These are phyloP conservation scores for Caenorhabditis uteleia DNA, from an alignment of 2,888 invertebrate genomes.

Conservation along the genomic window DNA sequence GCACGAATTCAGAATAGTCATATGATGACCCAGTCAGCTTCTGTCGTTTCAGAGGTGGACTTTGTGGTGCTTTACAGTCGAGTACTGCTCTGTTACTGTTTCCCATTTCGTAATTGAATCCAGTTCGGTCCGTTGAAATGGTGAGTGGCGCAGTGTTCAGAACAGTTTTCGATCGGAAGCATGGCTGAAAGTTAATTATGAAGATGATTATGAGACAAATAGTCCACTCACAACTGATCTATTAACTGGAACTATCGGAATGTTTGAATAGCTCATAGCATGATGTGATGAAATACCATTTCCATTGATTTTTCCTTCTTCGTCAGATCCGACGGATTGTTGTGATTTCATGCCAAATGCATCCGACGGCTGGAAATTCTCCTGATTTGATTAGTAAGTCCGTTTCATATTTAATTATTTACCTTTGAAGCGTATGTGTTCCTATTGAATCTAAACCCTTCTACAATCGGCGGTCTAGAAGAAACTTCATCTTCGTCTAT, in stretches of 20 bases:
- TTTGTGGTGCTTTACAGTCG: constrained; percentile 13
- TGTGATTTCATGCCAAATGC: too few species aligned
- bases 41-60: constrained; percentile 41
- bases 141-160: constrained; percentile 16
- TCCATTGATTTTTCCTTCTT: constrained; percentile 15
- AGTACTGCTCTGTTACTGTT: constrained; percentile 21
- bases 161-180: constrained; percentile 33
- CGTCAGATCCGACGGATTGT: constrained; percentile 12
- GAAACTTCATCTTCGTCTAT: constrained; percentile 4
- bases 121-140: constrained; percentile 24
- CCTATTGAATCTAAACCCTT: constrained; percentile 48
- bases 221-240: too few species aligned
- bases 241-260: background rate
- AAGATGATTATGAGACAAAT: constrained; percentile 3
- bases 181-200: too few species aligned
- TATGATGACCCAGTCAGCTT: constrained; percentile 19
- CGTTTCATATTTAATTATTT: background rate
- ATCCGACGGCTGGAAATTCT: too few species aligned
- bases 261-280: too few species aligned
- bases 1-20: constrained; percentile 31
- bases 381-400: background rate
- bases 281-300: too few species aligned
- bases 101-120: constrained; percentile 43
- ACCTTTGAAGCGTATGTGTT: constrained; percentile 10
- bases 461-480: constrained; percentile 34